Evolutionary conservation across 2,888 invertebrate species (phyloP).

Genomic region (Ecliptopera silaceata): DNA sequence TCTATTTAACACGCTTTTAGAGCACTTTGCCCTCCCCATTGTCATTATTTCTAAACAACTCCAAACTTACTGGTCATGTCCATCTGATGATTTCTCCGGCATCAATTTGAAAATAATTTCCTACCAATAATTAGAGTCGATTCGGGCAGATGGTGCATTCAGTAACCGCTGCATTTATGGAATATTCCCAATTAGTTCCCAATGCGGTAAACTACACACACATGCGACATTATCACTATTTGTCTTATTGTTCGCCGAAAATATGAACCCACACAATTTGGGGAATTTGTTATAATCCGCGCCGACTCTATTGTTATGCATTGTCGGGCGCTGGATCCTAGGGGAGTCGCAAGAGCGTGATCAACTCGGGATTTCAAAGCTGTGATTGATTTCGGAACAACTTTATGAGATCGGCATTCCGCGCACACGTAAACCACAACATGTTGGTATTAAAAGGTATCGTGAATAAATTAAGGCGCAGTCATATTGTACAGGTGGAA

Average conservation of each 20-base stretch:
- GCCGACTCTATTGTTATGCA: constrained; percentile 71
- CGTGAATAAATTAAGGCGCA: constrained; percentile 64
- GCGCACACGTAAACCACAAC: constrained; percentile 40
- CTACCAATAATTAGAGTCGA: constrained; percentile 36
- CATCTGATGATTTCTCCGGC: constrained; percentile 19
- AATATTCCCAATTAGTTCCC: constrained; percentile 81
- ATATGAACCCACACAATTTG: constrained; percentile 81
- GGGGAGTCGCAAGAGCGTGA: constrained; percentile 55
- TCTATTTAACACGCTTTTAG: constrained; percentile 70
- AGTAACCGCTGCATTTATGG: constrained; percentile 68
- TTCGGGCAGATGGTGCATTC: constrained; percentile 72
- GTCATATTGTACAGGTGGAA: constrained; percentile 70
- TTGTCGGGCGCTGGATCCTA: constrained; percentile 54
- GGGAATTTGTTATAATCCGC: constrained; percentile 81
- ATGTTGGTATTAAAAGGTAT: constrained; percentile 60
- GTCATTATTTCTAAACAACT: constrained; percentile 58
- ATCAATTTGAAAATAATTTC: constrained; percentile 28
- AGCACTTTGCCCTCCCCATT: constrained; percentile 75
- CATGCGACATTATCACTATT: constrained; percentile 80
- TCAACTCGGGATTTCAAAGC: constrained; percentile 60
- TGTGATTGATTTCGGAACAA: constrained; percentile 55
- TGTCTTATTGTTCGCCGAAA: constrained; percentile 77
- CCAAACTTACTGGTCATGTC: constrained; percentile 25
- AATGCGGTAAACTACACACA: constrained; percentile 75
- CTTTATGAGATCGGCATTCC: constrained; percentile 40